These are phyloP conservation scores for Jaculus jaculus DNA, from an alignment of 2,113 vertebrate genomes.

Conservation along the genomic window DNA sequence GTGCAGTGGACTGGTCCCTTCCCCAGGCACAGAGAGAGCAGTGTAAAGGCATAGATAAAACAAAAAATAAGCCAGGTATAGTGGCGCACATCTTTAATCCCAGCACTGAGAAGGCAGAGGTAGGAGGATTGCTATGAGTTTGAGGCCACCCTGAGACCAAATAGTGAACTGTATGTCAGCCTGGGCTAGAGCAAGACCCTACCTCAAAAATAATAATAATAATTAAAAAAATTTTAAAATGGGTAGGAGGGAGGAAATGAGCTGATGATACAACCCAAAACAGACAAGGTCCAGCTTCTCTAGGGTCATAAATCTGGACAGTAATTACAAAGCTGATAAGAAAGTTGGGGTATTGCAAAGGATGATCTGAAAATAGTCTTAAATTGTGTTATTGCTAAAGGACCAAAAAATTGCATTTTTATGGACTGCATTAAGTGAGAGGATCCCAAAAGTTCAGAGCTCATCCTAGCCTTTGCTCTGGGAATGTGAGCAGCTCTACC, in stretches of 20 bases:
- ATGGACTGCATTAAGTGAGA: neutral
- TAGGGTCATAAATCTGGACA: neutral
- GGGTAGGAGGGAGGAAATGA: neutral
- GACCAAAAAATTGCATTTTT: neutral
- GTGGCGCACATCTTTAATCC: too few species aligned
- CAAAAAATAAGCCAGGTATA: too few species aligned
- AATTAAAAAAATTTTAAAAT: neutral
- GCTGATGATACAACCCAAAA: neutral
- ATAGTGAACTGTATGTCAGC: too few species aligned
- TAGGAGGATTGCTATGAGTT: too few species aligned
- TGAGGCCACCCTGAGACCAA: too few species aligned
- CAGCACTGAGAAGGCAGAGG: too few species aligned
- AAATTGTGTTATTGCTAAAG: neutral
- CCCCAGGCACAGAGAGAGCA: constrained; percentile 34
- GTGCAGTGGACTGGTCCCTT: constrained; percentile 14
- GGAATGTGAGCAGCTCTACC: neutral
- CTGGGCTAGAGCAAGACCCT: too few species aligned
- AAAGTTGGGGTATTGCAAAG: neutral
- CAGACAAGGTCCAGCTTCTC: neutral
- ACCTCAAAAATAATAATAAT: too few species aligned
- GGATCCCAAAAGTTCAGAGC: neutral
- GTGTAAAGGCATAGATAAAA: neutral
- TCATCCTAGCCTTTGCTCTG: neutral
- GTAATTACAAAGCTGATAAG: neutral
- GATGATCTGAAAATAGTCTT: neutral